Base-by-base conservation (phyloP, 2,888 invertebrate species). In the Nemotelus nigrinus region DNA sequence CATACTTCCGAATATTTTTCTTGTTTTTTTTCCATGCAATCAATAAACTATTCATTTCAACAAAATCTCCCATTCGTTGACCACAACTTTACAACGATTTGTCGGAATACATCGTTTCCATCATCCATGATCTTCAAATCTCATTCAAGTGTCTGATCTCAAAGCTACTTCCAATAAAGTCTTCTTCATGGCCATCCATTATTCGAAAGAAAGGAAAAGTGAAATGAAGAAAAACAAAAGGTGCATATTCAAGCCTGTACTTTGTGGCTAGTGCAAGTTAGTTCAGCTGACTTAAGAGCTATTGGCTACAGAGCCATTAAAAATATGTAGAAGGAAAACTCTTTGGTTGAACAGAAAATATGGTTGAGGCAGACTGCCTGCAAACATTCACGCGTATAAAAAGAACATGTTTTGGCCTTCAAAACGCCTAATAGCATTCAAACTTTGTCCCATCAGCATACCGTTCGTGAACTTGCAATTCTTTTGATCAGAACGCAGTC, bases 341-440 rank as follows among this genome's bases (percentile, higher is more conserved):
- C 67, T 57, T 76, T 55, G 68, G 5, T 57, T 25, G 25, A 25
- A 25, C 25, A 25, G 25, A 25, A 25, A 25, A 25, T 25, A 25
- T 25, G 25, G 43, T 4, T 6, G 55, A 76, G 45, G 53, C 65
- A 7, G 44, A 3, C 2, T 43, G 43, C n/a, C 7, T 3, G 76
- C 3, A 6, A 47, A 55, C 45, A 39, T 41, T 65, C 53, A 39
- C 44, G 43, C 65, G n/a, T 77, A 70, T 77, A 77, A 77, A 77
- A 70, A 77, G 70, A 70, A 77, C 77, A 57, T 77, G 77, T 77
- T 77, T 58, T 58, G 77, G 77, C 77, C 77, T 77, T 77, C 77
- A 63, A 58, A 70, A 60, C 58, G 57, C 58, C 71, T 70, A 43
- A 63, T 77, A 60, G 48, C 68, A 55, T 10, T 68, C 53, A 68